A percentile compares a stretch with the other conserved stretches of the same genome.
Conservation (phyloP, 2,888 invertebrate genomes). For the Ormyrus labotus region DNA sequence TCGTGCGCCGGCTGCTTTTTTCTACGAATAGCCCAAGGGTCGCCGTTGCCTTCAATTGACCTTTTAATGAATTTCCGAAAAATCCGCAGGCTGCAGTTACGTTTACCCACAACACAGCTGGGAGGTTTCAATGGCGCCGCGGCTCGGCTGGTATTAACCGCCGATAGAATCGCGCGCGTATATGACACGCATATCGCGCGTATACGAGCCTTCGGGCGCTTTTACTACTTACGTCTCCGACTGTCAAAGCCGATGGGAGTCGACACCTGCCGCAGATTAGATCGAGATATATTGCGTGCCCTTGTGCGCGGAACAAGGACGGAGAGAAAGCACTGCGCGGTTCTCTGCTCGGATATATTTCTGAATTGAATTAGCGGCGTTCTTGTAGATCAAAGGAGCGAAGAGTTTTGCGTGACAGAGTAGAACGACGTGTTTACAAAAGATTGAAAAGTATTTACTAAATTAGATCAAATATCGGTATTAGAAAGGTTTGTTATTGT, state of each 20-base stretch:
- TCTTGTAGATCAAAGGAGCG: not conserved
- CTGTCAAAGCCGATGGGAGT: constrained; percentile 30
- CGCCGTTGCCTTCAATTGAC: not conserved
- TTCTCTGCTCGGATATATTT: not conserved
- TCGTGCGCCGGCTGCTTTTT: not conserved
- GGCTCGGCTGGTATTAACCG: not conserved
- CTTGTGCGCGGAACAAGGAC: not conserved
- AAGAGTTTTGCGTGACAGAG: no score
- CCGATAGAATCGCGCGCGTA: not conserved
- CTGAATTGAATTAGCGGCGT: constrained; percentile 47
- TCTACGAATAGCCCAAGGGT: not conserved
- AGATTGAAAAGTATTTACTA: no score
- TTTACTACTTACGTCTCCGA: constrained; percentile 4
- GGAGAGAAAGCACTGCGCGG: not conserved
- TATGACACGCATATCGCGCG: not conserved
- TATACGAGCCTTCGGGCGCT: constrained; percentile 11
- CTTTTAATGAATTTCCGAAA: not conserved
- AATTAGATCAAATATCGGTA: no score
- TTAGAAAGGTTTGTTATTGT: no score
- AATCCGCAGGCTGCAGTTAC: not conserved
- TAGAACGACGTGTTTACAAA: no score
- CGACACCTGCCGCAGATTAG: constrained; percentile 46
- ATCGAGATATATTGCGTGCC: constrained; percentile 18
- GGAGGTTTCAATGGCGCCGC: not conserved
- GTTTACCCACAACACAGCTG: constrained; percentile 4